phyloP scores from a whole-genome alignment of 2,888 invertebrate species.

The Dyspetes luteomarginatus region DNA sequence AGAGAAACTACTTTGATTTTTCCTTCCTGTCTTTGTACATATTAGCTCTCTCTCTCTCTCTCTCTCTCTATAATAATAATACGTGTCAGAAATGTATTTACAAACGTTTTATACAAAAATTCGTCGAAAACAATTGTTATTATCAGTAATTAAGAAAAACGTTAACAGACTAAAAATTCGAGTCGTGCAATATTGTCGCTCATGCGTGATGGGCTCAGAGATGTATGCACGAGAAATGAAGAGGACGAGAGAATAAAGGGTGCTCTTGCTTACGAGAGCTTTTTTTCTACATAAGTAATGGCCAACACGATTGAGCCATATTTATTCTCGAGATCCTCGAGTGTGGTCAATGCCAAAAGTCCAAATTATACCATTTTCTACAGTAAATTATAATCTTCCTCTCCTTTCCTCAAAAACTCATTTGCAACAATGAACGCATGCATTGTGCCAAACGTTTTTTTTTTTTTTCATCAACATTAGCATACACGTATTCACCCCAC shows the following conservation, averaged over 20 bases:
- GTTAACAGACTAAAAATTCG: constrained; percentile 67
- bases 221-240: constrained; percentile 1
- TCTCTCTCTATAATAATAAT: not conserved
- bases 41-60: constrained; percentile 31
- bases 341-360: constrained; percentile 67
- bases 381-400: constrained; percentile 66
- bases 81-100: constrained; percentile 27
- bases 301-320: constrained; percentile 1
- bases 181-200: constrained; percentile 42
- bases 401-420: not conserved
- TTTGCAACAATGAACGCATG: not conserved
- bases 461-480: constrained; percentile 12
- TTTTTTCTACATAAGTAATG: not conserved
- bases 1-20: constrained; percentile 60
- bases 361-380: constrained; percentile 69
- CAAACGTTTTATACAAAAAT: constrained; percentile 20
- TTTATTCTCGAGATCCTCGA: constrained; percentile 46
- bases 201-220: constrained; percentile 8
- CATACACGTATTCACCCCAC: not conserved
- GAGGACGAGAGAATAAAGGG: constrained; percentile 23
- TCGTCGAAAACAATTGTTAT: constrained; percentile 66
- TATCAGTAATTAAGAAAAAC: no score
- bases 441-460: not conserved
- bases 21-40: constrained; percentile 39
- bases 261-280: not conserved